These are phyloP conservation scores for Atherinomorus stipes DNA, from an alignment of 2,113 vertebrate species.

Conservation along the genomic window DNA sequence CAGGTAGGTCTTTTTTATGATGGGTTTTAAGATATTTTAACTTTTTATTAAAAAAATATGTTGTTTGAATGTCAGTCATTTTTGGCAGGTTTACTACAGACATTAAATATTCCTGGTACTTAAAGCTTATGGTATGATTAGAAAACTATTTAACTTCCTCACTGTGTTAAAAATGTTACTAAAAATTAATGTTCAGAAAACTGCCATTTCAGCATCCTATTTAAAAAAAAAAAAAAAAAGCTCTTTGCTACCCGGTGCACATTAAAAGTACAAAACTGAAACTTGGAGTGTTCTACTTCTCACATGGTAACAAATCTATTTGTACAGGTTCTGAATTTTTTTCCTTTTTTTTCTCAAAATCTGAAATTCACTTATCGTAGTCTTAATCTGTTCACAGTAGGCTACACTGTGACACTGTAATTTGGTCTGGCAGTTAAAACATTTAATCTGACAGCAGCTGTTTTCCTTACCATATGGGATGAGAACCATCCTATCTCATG, in stretches of 20 bases:
- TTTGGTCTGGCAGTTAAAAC: background rate
- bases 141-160: background rate
- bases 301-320: too few relatives aligned
- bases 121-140: background rate
- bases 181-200: background rate
- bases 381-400: background rate
- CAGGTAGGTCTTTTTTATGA: too few relatives aligned
- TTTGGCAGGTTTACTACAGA: constrained; percentile 1
- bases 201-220: background rate
- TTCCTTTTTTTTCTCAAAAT: too few relatives aligned
- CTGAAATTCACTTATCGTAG: too few relatives aligned
- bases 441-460: rapidly evolving
- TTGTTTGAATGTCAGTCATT: background rate
- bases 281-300: too few relatives aligned
- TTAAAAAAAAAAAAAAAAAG: too few relatives aligned
- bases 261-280: too few relatives aligned
- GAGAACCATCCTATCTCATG: constrained; percentile 93
- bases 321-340: too few relatives aligned
- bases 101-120: background rate
- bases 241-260: too few relatives aligned
- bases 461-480: constrained; percentile 84
- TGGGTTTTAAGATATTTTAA: too few relatives aligned
- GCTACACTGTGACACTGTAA: background rate
- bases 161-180: background rate
- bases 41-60: too few relatives aligned